These are phyloP conservation scores for Adelognathus sp. DNA, from an alignment of 2,888 invertebrate genomes.

Conservation along the genomic window DNA sequence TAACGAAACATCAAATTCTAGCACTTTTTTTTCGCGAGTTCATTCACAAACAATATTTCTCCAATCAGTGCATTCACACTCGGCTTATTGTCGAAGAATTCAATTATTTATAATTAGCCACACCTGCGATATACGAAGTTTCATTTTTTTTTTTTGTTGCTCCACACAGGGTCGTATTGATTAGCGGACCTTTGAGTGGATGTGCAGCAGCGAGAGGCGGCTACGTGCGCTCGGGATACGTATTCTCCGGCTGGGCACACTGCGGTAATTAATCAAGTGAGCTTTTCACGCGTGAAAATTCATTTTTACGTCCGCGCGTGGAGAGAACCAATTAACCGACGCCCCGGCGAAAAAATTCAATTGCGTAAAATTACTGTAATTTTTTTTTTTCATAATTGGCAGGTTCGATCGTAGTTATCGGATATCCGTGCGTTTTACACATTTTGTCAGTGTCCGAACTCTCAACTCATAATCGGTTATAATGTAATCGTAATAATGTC, in stretches of 20 bases:
- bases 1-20: not conserved
- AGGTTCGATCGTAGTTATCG: conserved; percentile 29
- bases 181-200: not conserved
- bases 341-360: conserved; percentile 3
- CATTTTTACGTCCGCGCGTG: conserved; percentile 14
- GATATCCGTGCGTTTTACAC: conserved; percentile 41
- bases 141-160: not conserved
- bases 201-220: not conserved
- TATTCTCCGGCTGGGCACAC: conserved; percentile 7
- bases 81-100: not conserved
- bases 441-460: conserved; percentile 58
- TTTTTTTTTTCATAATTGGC: not conserved
- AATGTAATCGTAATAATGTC: conserved; percentile 15
- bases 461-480: conserved; percentile 55
- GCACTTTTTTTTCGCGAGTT: not conserved
- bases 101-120: not conserved
- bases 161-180: not conserved
- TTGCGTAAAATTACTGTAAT: not conserved
- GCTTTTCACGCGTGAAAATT: conserved; percentile 44
- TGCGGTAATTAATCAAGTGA: conserved; percentile 23
- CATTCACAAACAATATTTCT: not conserved
- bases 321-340: conserved; percentile 39
- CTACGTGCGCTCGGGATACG: not conserved
- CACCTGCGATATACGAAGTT: not conserved
- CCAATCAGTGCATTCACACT: not conserved